A percentile compares a stretch with the other conserved stretches of the same genome.
Evolutionary conservation across 2,888 invertebrate species (phyloP).

Genomic region (Ceriagrion tenellum): DNA sequence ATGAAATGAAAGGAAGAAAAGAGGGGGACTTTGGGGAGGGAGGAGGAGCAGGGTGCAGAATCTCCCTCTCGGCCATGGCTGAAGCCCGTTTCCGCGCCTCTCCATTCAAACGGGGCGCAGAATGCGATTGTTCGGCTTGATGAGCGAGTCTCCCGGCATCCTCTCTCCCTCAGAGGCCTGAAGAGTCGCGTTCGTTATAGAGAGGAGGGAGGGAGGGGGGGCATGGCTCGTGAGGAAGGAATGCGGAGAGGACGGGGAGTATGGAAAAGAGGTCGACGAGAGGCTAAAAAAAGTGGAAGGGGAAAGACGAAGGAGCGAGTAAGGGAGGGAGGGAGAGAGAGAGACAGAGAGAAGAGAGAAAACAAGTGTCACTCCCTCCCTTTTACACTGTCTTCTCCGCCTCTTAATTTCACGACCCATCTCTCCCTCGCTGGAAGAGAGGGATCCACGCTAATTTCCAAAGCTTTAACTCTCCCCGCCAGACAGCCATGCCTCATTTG

Average conservation of each 20-base stretch:
- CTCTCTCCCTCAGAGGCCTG: not conserved
- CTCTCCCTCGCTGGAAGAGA: not conserved
- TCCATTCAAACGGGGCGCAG: not conserved
- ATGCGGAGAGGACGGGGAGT: not conserved
- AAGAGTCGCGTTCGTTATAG: not conserved
- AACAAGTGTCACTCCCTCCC: not conserved
- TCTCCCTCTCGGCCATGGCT: not conserved
- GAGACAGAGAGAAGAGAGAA: not conserved
- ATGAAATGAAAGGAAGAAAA: not conserved
- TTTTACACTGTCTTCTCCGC: too few relatives aligned
- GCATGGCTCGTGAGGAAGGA: not conserved
- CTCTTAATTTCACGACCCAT: not conserved
- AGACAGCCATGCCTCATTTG: not conserved
- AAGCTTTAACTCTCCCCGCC: not conserved
- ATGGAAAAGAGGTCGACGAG: not conserved
- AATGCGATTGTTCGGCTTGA: conserved; percentile 6
- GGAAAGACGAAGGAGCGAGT: too few relatives aligned
- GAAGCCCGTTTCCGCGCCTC: not conserved
- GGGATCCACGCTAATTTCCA: not conserved
- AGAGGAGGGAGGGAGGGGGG: not conserved
- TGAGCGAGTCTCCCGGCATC: not conserved
- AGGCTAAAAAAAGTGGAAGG: too few relatives aligned
- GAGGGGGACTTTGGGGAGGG: not conserved
- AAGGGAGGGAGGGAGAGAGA: too few relatives aligned
- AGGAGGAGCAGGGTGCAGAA: not conserved